Conservation (phyloP, 1,140 invertebrate species). For the Tetragnatha versicolor region DNA sequence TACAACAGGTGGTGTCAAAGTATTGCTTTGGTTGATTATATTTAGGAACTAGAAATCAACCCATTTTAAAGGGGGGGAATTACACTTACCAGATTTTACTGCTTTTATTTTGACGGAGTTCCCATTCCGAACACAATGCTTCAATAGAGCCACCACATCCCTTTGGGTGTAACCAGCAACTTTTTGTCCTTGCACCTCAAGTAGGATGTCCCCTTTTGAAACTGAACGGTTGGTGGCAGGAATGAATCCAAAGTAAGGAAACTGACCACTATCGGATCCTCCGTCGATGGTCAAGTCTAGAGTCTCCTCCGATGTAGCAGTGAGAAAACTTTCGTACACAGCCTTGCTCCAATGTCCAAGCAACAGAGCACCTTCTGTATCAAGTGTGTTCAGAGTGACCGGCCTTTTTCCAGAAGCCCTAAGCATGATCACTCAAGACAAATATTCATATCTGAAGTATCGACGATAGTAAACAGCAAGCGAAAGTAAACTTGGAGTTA, state of each 20-base stretch:
- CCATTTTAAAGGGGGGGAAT: not conserved
- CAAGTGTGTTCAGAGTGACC: constrained; percentile 47
- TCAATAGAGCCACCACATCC: constrained; percentile 70
- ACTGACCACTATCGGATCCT: constrained; percentile 71
- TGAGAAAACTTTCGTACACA: constrained; percentile 62
- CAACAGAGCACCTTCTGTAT: constrained; percentile 23
- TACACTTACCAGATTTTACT: constrained; percentile 67
- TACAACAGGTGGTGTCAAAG: not conserved
- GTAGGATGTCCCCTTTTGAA: constrained; percentile 68
- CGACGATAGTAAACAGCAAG: constrained; percentile 2
- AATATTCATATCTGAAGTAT: constrained; percentile 7
- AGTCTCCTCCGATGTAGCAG: constrained; percentile 61
- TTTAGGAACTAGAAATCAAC: not conserved
- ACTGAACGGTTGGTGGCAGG: constrained; percentile 60
- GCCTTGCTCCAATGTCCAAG: constrained; percentile 46
- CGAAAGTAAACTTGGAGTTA: constrained; percentile 11
- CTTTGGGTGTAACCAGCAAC: constrained; percentile 72
- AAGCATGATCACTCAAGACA: constrained; percentile 36
- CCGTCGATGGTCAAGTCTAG: constrained; percentile 64
- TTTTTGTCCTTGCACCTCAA: constrained; percentile 73
- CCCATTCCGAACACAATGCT: constrained; percentile 70
- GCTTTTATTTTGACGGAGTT: constrained; percentile 69
- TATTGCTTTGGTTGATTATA: not conserved
- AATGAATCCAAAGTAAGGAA: constrained; percentile 67
- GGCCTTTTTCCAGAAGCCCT: constrained; percentile 45